These are phyloP conservation scores for Drosophila quadrilineata DNA, from an alignment of 1,140 invertebrate genomes.

Conservation along the genomic window DNA sequence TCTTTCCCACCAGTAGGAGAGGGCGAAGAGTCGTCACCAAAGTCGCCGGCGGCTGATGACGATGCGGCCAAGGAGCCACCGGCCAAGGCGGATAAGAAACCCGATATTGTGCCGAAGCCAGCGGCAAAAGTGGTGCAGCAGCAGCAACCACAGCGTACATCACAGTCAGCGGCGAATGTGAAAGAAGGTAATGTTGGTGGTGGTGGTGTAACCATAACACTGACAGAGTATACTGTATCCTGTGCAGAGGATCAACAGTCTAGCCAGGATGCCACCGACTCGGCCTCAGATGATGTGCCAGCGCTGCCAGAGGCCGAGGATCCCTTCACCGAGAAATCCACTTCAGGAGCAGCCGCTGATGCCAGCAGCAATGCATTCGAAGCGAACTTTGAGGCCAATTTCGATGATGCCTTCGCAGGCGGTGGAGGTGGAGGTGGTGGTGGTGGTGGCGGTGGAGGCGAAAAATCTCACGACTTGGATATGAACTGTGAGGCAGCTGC, in stretches of 20 bases:
- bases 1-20: constrained; percentile 81
- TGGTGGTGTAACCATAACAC: constrained; percentile 46
- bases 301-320: constrained; percentile 66
- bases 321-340: constrained; percentile 72
- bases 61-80: constrained; percentile 9
- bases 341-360: constrained; percentile 41
- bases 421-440: constrained; percentile 76
- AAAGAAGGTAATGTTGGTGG: constrained; percentile 55
- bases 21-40: constrained; percentile 48
- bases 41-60: constrained; percentile 10
- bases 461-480: constrained; percentile 61
- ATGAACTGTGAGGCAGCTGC: constrained; percentile 42
- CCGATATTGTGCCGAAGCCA: constrained; percentile 74
- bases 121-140: constrained; percentile 79
- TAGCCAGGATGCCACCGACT: constrained; percentile 59
- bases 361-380: constrained; percentile 52
- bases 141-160: constrained; percentile 2
- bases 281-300: constrained; percentile 50
- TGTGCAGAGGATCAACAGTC: constrained; percentile 70
- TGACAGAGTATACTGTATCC: constrained; percentile 59
- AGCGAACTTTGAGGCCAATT: constrained; percentile 70
- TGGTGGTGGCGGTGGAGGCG: constrained; percentile 67
- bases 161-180: constrained; percentile 59
- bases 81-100: constrained; percentile 56
- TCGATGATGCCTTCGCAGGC: constrained; percentile 64